A percentile compares a stretch with the other conserved stretches of the same genome.
Evolutionary conservation across 2,888 invertebrate species (phyloP).

Genomic region (Thyatira batis): DNA sequence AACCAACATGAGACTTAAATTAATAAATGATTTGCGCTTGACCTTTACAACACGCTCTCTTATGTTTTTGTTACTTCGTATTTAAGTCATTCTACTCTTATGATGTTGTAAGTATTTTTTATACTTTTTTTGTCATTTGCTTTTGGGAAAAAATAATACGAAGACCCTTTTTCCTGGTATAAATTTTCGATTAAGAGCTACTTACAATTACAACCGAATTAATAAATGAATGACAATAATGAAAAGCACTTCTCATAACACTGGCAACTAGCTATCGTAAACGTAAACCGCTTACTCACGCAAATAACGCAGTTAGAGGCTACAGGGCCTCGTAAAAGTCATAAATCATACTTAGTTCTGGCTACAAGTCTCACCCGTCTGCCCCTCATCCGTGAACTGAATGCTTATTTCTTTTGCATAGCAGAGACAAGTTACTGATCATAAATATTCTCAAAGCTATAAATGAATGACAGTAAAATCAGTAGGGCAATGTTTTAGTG

Average conservation of each 20-base stretch:
- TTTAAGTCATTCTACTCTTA: background rate
- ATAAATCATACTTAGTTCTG: conserved; percentile 77
- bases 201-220: background rate
- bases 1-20: background rate
- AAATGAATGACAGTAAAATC: background rate
- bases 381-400: conserved; percentile 64
- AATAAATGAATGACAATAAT: conserved; percentile 16
- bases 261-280: conserved; percentile 17
- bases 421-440: conserved; percentile 11
- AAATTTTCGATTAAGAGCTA: background rate
- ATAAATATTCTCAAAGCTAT: background rate
- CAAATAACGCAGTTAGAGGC: conserved; percentile 55
- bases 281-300: conserved; percentile 34
- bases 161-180: background rate
- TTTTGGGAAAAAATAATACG: background rate
- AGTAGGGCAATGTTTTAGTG: background rate
- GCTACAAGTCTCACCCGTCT: conserved; percentile 51
- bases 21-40: conserved; percentile 1
- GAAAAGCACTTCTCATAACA: conserved; percentile 24
- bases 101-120: background rate
- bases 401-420: conserved; percentile 55
- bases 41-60: background rate
- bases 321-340: conserved; percentile 64
- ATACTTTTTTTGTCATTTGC: background rate
- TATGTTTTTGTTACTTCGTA: conserved; percentile 2